Base-by-base conservation (phyloP, 2,113 vertebrate species). In the Lepidothrix coronata region DNA sequence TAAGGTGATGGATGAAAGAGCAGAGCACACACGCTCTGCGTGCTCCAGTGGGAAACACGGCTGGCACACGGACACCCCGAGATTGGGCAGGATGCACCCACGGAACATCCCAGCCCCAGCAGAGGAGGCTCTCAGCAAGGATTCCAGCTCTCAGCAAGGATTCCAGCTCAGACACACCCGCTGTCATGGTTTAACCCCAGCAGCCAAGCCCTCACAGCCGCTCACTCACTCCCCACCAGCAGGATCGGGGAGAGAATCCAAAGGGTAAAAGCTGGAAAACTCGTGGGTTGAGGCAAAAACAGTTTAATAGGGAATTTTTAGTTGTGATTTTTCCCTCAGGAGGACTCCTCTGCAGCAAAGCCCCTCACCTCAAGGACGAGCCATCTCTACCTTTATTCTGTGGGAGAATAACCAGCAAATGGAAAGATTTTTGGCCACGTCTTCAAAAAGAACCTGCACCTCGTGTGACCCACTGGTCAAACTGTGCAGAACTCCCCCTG, bases 361-460 rank as follows among this genome's bases (percentile, higher is more conserved):
- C 33, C 35, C 48, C 58, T 63, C 75, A 41, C 30, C 48, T 65
- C 49, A 31, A 57, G 28, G 2, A 58, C 2, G 4, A 39, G 7
- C 67, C 24, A 11, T 0, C 39, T 46, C 55, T 15, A 0, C 1
- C 31, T 23, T 11, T 5, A 74, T 24, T 37, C 79, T 20, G n/a
- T 6, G 24, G 37, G 76, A 73, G 91, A 86, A 57, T 12, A 82
- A 84, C 33, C 30, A 28, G 52, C 52, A 57, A 67, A 20, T 2
- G 30, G 33, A 55, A 65, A 48, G 37, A 7, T 41, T 62, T 58
- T 17, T 78, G 93, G 75, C 82, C 91, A 3, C 19, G 46, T 39
- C 71, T 65, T 41, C 62, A 21, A 21, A 31, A 59, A 73, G 71
- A 52, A 24, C 5, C 75, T 61, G 68, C 75, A n/a, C 46, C 37